phyloP scores from a whole-genome alignment of 2,888 invertebrate genomes.

The Allacma fusca region DNA sequence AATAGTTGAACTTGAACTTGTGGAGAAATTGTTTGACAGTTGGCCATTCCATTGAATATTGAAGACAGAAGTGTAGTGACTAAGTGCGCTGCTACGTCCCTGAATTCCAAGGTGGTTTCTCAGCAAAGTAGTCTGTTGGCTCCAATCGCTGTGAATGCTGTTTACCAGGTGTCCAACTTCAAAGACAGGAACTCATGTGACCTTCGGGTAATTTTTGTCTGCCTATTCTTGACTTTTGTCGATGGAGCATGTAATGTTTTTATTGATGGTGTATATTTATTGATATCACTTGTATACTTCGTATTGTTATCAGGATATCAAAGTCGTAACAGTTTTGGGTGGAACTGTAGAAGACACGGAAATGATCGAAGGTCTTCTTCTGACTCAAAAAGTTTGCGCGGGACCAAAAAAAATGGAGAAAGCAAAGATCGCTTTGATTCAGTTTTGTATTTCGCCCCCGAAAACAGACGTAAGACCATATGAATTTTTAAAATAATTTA shows the following conservation, averaged over 20 bases:
- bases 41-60: conserved; percentile 56
- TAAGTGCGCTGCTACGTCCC: conserved; percentile 95
- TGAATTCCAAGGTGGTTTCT: conserved; percentile 98
- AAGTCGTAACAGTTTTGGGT: conserved; percentile 95
- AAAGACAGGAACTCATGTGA: conserved; percentile 82
- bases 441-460: conserved; percentile 99
- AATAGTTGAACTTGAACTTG: too few species aligned
- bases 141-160: conserved; percentile 97
- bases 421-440: conserved; percentile 97
- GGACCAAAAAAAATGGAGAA: conserved; percentile 95
- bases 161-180: conserved; percentile 82
- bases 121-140: conserved; percentile 95
- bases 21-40: too few species aligned
- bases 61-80: conserved; percentile 75
- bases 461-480: conserved; percentile 85
- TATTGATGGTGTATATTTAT: too few species aligned
- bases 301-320: conserved; percentile 74
- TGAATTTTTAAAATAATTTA: background rate
- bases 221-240: too few species aligned
- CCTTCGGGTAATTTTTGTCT: conserved; percentile 71
- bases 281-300: too few species aligned
- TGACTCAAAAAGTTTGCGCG: conserved; percentile 87
- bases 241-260: too few species aligned
- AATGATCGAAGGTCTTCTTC: conserved; percentile 92
- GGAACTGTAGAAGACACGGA: conserved; percentile 98